Conservation (phyloP, 2,888 invertebrate species). For the Rotaria sp. region DNA sequence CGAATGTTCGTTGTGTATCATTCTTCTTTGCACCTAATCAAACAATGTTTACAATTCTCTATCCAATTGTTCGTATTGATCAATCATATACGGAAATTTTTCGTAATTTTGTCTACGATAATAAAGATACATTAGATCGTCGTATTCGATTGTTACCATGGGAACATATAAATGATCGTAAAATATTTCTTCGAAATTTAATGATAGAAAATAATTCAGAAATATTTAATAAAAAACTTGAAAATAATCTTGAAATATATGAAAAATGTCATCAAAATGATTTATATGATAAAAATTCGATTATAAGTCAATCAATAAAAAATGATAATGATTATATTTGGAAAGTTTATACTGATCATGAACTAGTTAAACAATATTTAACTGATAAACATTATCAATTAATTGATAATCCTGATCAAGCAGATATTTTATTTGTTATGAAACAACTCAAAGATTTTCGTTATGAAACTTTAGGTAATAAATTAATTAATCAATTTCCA, state of each 20-base stretch:
- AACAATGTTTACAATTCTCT: slow-evolving; percentile 47
- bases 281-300: background rate
- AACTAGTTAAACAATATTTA: slow-evolving; percentile 64
- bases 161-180: slow-evolving; percentile 52
- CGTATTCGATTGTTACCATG: slow-evolving; percentile 66
- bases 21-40: slow-evolving; percentile 63
- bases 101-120: slow-evolving; percentile 53
- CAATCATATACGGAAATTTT: slow-evolving; percentile 45
- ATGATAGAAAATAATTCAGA: background rate
- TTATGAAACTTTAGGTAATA: slow-evolving; percentile 44
- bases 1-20: slow-evolving; percentile 74
- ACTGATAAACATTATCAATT: slow-evolving; percentile 68
- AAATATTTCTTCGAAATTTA: background rate
- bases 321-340: slow-evolving; percentile 17
- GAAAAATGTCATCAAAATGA: slow-evolving; percentile 21
- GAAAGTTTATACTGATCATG: slow-evolving; percentile 65
- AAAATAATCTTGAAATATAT: background rate
- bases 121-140: slow-evolving; percentile 47
- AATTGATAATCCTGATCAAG: slow-evolving; percentile 65
- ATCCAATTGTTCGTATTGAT: slow-evolving; percentile 47
- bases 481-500: slow-evolving; percentile 80
- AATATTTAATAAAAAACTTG: background rate
- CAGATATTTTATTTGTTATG: slow-evolving; percentile 76
- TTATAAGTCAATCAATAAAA: background rate
- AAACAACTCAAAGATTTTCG: slow-evolving; percentile 69